phyloP scores from a whole-genome alignment of 2,113 vertebrate genomes.

The Verasper variegatus region DNA sequence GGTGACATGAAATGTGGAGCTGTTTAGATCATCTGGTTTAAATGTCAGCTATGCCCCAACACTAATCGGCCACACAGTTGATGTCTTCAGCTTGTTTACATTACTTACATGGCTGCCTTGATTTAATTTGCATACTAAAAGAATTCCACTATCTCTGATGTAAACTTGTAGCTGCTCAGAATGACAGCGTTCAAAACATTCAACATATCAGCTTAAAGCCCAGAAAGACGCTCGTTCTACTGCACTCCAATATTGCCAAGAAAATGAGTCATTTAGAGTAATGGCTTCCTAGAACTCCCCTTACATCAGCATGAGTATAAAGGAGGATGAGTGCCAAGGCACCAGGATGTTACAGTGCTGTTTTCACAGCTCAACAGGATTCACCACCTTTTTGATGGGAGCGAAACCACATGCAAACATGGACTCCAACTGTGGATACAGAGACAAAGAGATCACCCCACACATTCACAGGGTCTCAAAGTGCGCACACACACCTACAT shows the following conservation, averaged over 20 bases:
- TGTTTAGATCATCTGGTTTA: conserved; percentile 4
- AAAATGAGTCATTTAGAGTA: conserved; percentile 65
- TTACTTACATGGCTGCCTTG: conserved; percentile 3
- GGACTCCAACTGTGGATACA: conserved; percentile 34
- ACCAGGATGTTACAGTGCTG: conserved; percentile 50
- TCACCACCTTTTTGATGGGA: conserved; percentile 47
- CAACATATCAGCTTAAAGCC: conserved; percentile 37
- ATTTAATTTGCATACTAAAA: conserved; percentile 43
- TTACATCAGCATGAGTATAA: conserved; percentile 60
- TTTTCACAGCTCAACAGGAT: conserved; percentile 70
- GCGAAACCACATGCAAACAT: conserved; percentile 39
- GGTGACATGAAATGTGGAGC: not conserved
- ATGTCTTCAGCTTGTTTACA: conserved; percentile 18
- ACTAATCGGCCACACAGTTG: conserved; percentile 18
- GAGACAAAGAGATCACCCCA: conserved; percentile 25
- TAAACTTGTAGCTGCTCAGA: conserved; percentile 27
- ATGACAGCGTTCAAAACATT: conserved; percentile 41
- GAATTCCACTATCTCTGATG: conserved; percentile 6
- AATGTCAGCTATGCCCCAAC: not conserved
- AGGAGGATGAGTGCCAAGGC: conserved; percentile 53
- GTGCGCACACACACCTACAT: conserved; percentile 23
- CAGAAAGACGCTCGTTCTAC: conserved; percentile 9
- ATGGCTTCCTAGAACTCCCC: conserved; percentile 67
- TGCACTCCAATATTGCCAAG: conserved; percentile 33
- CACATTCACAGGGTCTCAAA: conserved; percentile 17